Evolutionary conservation across 2,888 invertebrate species (phyloP), one percentile per base, ranked within the genome.

Genomic region (Blera fallax): DNA sequence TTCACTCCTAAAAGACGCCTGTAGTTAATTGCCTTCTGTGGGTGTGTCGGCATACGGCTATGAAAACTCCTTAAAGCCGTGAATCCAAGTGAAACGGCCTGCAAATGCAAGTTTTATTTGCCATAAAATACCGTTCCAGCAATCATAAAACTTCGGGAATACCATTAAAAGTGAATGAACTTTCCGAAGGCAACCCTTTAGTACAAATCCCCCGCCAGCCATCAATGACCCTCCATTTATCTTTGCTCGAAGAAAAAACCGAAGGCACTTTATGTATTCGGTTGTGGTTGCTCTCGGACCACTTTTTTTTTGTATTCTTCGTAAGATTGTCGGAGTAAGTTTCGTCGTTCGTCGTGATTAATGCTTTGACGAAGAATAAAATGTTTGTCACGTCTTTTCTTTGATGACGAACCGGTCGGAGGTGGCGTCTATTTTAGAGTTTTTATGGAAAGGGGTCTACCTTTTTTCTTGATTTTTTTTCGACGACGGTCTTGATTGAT

Each of bases 321-420:
- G 50, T 27, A 34, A 29, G 43, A 56, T 29, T 62, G 64, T 54
- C 48, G 64, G 78, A 73, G 69, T 73, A 65, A 73, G 67, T 73
- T 70, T n/a, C n/a, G n/a, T n/a, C n/a, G n/a, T n/a, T n/a, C n/a
- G n/a, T 74, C 58, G 83, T 84, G 84, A 83, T 79, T 83, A 79
- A 84, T 84, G 79, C 64, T 64, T 65, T 74, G 73, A 79, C 62
- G 69, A 54, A 69, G 52, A 74, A 79, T 65, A 79, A 84, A 84
- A 84, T 79, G 73, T 74, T 79, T 74, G 83, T 79, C 84, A 84
- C 84, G 84, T 84, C 34, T 64, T 72, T 73, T 48, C 79, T 84
- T 84, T 84, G 84, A 79, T 79, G 74, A 74, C 64, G 64, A 79
- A 50, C 74, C 73, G 58, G 32, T 43, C 24, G 54, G 18, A 32